Conservation (phyloP, 2,113 vertebrate genomes). For the Pterocles orientalis region DNA sequence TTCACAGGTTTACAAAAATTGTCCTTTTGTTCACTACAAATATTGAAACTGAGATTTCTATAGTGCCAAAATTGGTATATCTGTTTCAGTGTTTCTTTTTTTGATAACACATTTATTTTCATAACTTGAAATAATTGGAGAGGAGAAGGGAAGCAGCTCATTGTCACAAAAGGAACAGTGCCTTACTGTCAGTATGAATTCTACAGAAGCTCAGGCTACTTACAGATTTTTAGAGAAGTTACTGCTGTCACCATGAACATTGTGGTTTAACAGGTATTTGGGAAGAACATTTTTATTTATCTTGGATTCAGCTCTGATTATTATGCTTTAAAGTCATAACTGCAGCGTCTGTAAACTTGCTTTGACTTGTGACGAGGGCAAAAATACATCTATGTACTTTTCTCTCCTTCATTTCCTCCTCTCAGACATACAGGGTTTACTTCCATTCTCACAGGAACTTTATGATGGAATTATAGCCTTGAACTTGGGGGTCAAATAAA, state of each 20-base stretch:
- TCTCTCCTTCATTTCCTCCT: background rate
- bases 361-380: background rate
- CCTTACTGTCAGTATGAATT: background rate
- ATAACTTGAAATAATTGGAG: background rate
- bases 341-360: background rate
- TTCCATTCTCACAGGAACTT: background rate
- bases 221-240: background rate
- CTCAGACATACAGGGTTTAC: background rate
- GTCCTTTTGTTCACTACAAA: background rate
- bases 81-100: background rate
- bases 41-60: background rate
- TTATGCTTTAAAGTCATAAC: background rate
- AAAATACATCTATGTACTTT: background rate
- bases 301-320: background rate
- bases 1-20: background rate
- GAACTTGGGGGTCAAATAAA: background rate
- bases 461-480: background rate
- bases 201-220: background rate
- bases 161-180: background rate
- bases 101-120: background rate
- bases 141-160: background rate
- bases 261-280: background rate
- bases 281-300: background rate
- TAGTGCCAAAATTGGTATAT: background rate
- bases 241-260: background rate